These are phyloP conservation scores for Botia almorhae DNA, from an alignment of 2,797 vertebrate genomes.

Conservation along the genomic window DNA sequence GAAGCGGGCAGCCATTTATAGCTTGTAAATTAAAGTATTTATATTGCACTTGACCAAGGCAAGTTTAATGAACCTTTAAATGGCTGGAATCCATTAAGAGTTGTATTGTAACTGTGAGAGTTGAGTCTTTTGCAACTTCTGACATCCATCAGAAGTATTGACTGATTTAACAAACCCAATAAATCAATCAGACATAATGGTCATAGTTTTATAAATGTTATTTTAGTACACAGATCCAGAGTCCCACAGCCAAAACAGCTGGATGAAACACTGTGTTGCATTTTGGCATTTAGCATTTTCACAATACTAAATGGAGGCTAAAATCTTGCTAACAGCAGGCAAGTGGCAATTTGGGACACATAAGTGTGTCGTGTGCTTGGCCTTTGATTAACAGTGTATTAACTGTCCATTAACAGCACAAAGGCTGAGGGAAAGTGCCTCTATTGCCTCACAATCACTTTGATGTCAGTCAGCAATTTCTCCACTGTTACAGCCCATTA, in stretches of 20 bases:
- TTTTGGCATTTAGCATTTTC: constrained; percentile 20
- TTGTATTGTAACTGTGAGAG: constrained; percentile 15
- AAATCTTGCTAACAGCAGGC: constrained; percentile 49
- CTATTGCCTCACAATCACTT: constrained; percentile 56
- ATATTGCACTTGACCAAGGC: constrained; percentile 41
- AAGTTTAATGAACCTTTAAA: constrained; percentile 49
- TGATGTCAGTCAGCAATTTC: constrained; percentile 61
- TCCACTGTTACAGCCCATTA: constrained; percentile 38
- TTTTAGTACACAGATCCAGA: neutral
- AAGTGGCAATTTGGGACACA: constrained; percentile 56
- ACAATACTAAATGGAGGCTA: constrained; percentile 12
- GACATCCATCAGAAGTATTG: neutral
- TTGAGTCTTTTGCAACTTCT: neutral
- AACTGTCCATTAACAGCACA: constrained; percentile 62
- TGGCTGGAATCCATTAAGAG: constrained; percentile 31
- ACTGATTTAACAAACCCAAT: neutral
- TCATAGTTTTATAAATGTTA: neutral
- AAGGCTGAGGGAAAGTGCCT: constrained; percentile 48
- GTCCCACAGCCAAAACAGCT: neutral
- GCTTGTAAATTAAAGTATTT: constrained; percentile 47
- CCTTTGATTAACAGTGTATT: constrained; percentile 63
- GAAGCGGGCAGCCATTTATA: constrained; percentile 44
- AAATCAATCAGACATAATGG: neutral
- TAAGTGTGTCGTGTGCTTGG: constrained; percentile 48
- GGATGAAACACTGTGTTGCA: neutral